A percentile compares a stretch with the other conserved stretches of the same genome.
phyloP scores from a whole-genome alignment of 2,888 invertebrate genomes.

The Thysanoteuthis rhombus region DNA sequence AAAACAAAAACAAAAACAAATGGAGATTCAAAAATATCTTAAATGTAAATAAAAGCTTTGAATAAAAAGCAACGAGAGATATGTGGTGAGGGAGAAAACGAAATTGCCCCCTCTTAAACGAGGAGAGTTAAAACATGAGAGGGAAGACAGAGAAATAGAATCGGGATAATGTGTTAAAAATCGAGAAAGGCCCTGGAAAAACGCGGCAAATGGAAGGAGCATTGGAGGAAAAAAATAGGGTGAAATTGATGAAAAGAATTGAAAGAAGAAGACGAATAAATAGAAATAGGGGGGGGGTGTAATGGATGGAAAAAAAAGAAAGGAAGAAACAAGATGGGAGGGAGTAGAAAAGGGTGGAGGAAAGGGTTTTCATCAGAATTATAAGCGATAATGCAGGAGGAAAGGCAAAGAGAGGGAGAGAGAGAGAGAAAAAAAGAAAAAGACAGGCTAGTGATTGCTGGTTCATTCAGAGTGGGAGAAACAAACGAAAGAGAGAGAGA shows the following conservation, averaged over 20 bases:
- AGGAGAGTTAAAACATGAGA: neutral
- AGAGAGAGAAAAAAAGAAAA: neutral
- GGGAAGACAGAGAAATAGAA: neutral
- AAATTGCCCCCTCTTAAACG: neutral
- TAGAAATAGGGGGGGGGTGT: neutral
- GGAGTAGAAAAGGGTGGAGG: neutral
- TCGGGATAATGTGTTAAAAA: neutral
- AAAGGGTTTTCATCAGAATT: neutral
- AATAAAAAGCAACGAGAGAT: neutral
- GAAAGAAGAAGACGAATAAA: neutral
- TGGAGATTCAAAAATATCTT: neutral
- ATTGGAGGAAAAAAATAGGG: neutral
- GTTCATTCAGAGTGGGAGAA: neutral
- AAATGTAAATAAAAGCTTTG: constrained; percentile 12
- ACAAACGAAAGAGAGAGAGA: neutral
- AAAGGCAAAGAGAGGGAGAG: neutral
- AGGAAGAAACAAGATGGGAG: neutral
- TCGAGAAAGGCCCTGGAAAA: neutral
- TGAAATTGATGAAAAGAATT: neutral
- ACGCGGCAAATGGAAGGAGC: neutral
- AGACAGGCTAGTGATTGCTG: no score
- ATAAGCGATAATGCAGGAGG: neutral
- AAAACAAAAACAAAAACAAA: neutral
- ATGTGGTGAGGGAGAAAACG: neutral
- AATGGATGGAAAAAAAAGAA: neutral